Evolutionary conservation across 2,113 vertebrate species (phyloP), one percentile per base, ranked within the genome.

Genomic region (Microtus richardsoni): DNA sequence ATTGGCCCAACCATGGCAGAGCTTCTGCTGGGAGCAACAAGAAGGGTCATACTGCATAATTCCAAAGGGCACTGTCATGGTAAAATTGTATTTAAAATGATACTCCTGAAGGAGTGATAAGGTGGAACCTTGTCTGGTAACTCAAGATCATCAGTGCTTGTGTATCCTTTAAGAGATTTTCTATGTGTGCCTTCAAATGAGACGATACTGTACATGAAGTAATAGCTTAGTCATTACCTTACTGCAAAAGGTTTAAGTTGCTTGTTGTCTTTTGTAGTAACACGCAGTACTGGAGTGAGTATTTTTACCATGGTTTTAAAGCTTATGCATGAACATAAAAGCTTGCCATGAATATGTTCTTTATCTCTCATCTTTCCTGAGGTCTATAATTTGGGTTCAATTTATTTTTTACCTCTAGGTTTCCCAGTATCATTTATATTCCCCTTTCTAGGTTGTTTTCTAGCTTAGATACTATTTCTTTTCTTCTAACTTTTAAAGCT

Each of bases 211-310:
- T 47, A 52, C 17, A 22, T 41, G 68, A 60, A 21, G 44, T 68
- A 73, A 3, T 84, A 28, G 47, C 66, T 91, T 71, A 66, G n/a
- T 39, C 28, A 16, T 86, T 88, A 88, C 28, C 39, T 84, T 79
- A 19, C 41, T 94, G 90, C 30, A 84, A 89, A 77, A 95, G 77
- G 79, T 39, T 92, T 54, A 84, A 60, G 9, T 79, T 36, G 21
- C 75, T 70, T 75, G 5, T 3, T 26, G 21, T 73, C 39, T 39
- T 89, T 58, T 87, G 30, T 19, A 68, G 3, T 83, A 91, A 62
- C 58, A 92, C 58, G 11, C 28, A 62, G 5, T n/a, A 4, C 13
- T 89, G 30, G 44, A 41, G 66, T 91, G 44, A 41, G 73, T 91
- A 75, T 71, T 21, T 14, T 87, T 91, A 39, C 47, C 33, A 13